A percentile compares a stretch with the other conserved stretches of the same genome.
Evolutionary conservation across 2,888 invertebrate genomes (phyloP).

Genomic region (Ischnura elegans): DNA sequence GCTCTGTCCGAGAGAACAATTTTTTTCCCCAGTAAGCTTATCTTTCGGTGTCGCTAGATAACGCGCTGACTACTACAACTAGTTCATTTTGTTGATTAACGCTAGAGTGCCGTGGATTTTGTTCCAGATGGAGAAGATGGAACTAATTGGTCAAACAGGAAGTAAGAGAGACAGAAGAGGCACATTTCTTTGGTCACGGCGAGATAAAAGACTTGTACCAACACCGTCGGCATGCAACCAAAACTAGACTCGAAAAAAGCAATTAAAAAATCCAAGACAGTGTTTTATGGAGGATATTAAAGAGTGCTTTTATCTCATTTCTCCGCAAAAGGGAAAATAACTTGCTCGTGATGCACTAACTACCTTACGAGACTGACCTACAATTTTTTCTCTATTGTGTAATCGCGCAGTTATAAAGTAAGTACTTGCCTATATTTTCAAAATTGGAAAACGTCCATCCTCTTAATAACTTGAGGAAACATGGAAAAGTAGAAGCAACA

Average conservation of each 20-base stretch:
- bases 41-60: background rate
- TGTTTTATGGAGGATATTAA: background rate
- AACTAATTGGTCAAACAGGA: background rate
- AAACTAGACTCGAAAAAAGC: background rate
- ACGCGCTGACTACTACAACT: background rate
- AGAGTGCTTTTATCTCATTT: background rate
- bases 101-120: background rate
- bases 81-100: background rate
- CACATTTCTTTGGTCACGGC: background rate
- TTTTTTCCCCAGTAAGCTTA: background rate
- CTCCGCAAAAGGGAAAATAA: background rate
- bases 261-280: background rate
- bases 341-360: background rate
- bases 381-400: too few relatives aligned
- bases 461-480: too few relatives aligned
- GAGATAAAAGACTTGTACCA: background rate
- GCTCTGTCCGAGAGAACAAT: background rate
- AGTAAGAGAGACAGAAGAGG: background rate
- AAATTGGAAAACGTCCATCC: too few relatives aligned
- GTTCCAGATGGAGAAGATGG: background rate
- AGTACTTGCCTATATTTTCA: too few relatives aligned
- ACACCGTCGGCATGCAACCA: background rate
- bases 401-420: too few relatives aligned
- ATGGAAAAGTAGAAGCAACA: too few relatives aligned
- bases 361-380: too few relatives aligned